Percentiles rank a stretch among this genome's conserved stretches.
Evolutionary conservation across 2,113 vertebrate genomes (phyloP).

Genomic region (Tonatia bakeri): DNA sequence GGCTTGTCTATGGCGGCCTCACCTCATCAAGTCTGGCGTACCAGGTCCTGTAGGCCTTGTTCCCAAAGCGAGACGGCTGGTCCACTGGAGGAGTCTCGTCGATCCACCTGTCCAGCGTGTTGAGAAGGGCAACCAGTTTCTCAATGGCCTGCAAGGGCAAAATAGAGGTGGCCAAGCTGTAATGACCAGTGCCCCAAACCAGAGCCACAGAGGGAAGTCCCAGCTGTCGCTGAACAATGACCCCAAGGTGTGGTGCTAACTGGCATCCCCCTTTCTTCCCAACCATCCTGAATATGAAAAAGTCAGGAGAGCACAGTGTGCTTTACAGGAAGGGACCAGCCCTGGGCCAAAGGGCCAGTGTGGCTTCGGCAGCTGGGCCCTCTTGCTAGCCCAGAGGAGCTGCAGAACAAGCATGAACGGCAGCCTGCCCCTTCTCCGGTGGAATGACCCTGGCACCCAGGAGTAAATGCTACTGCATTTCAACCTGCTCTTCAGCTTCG

Average conservation of each 20-base stretch:
- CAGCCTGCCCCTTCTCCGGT: not conserved
- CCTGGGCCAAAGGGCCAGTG: too few relatives aligned
- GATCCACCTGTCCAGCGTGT: conserved; percentile 94
- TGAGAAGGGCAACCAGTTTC: conserved; percentile 89
- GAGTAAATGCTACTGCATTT: not conserved
- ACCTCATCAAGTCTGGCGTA: conserved; percentile 93
- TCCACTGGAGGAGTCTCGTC: conserved; percentile 94
- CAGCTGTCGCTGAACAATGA: not conserved
- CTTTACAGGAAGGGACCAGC: not conserved
- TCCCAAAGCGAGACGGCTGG: conserved; percentile 97
- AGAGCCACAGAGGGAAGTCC: not conserved
- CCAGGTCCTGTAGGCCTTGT: conserved; percentile 98
- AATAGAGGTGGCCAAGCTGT: not conserved
- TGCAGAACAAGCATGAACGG: fast-evolving
- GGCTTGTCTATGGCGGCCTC: not conserved
- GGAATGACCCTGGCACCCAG: too few relatives aligned
- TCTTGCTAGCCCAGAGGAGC: not conserved
- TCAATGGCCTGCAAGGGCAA: conserved; percentile 85
- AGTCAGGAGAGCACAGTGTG: fast-evolving
- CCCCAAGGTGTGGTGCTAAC: not conserved
- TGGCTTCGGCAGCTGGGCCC: not conserved
- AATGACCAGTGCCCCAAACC: not conserved
- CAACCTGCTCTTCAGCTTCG: not conserved
- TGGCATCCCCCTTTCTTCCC: not conserved
- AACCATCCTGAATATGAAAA: not conserved